Evolutionary conservation across 2,113 vertebrate species (phyloP).

Genomic region (Kryptolebias marmoratus): DNA sequence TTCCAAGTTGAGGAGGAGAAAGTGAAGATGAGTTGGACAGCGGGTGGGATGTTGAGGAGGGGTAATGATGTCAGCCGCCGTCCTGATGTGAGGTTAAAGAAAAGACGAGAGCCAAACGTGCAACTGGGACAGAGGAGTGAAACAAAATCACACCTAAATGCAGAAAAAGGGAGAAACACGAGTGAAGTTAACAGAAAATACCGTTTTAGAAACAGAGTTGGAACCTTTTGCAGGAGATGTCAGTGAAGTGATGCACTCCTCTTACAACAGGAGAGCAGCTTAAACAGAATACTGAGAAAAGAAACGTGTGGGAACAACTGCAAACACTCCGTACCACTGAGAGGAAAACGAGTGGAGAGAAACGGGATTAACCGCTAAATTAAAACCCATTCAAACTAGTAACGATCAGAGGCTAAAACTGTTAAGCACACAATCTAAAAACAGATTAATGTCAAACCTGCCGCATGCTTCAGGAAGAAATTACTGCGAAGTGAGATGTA

Average conservation of each 20-base stretch:
- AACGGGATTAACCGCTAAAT: conserved; percentile 6
- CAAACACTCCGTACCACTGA: background rate
- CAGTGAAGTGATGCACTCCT: conserved; percentile 4
- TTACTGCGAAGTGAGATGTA: background rate
- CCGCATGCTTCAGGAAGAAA: background rate
- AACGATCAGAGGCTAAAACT: background rate
- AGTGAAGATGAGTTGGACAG: conserved; percentile 38
- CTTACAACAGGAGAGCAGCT: background rate
- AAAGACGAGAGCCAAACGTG: conserved; percentile 2
- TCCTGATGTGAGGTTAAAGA: conserved; percentile 15
- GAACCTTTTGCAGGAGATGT: conserved; percentile 10
- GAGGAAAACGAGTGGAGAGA: background rate
- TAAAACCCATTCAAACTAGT: background rate
- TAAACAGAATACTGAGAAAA: conserved; percentile 11
- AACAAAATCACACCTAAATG: background rate
- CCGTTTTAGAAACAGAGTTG: background rate
- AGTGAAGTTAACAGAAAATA: conserved; percentile 7
- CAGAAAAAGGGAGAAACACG: background rate
- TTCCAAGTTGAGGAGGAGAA: conserved; percentile 11
- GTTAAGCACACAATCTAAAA: background rate
- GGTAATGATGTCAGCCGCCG: conserved; percentile 41
- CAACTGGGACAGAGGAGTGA: conserved; percentile 15
- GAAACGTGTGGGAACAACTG: conserved; percentile 8
- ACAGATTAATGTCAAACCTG: background rate
- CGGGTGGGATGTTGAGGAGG: conserved; percentile 40